Percentiles rank a stretch among this genome's conserved stretches.
Conservation (phyloP, 2,113 vertebrate genomes). For the Toxostoma redivivum region DNA sequence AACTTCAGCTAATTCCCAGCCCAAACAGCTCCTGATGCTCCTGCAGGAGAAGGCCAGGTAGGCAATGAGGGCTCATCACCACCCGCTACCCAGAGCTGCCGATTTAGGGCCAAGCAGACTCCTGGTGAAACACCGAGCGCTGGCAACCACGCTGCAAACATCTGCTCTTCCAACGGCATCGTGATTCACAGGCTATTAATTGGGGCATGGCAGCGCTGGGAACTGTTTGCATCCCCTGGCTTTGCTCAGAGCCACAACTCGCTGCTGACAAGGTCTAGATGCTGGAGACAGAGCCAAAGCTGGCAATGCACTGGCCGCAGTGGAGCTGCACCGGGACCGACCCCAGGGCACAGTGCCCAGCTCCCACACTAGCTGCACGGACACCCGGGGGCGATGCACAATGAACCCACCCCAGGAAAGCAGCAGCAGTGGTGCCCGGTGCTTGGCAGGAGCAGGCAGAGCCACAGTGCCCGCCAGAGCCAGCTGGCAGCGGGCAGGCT, state of each 20-base stretch:
- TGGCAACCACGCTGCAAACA: conserved; percentile 20
- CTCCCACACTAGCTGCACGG: background rate
- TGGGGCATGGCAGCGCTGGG: conserved; percentile 19
- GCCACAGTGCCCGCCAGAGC: fast-evolving
- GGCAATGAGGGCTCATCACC: background rate
- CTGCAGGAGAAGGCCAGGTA: background rate
- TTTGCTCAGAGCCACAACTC: conserved; percentile 48
- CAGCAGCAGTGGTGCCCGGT: fast-evolving
- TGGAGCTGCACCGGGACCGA: background rate
- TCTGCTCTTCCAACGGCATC: conserved; percentile 43
- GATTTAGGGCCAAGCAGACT: background rate
- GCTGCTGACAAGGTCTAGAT: background rate
- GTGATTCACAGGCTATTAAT: conserved; percentile 52
- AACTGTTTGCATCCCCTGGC: conserved; percentile 45
- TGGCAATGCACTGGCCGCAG: background rate
- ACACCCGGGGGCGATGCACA: fast-evolving
- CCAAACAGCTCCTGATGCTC: background rate
- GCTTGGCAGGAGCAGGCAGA: background rate
- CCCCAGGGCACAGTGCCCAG: background rate
- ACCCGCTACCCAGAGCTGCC: background rate
- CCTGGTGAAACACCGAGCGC: background rate
- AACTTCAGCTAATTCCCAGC: conserved; percentile 5
- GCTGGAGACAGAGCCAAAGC: background rate
- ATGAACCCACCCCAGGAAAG: background rate
- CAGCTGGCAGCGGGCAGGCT: fast-evolving